Conservation (phyloP, 2,888 invertebrate genomes). For the Phlogophora meticulosa region DNA sequence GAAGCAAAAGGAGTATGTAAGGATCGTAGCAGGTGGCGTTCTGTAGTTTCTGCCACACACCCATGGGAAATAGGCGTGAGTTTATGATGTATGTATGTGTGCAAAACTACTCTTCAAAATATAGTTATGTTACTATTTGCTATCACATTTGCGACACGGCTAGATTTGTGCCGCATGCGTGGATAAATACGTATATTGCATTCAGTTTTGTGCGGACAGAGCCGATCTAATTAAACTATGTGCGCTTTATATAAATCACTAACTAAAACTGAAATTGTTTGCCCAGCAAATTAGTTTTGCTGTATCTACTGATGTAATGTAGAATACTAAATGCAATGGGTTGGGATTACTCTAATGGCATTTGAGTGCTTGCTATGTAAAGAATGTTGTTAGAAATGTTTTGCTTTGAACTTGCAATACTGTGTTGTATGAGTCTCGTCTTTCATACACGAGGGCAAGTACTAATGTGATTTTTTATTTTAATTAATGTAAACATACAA, state of each 20-base stretch:
- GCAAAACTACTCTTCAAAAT: no score
- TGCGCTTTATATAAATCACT: slow-evolving; percentile 72
- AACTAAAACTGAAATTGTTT: slow-evolving; percentile 71
- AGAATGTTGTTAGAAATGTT: background rate
- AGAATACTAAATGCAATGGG: slow-evolving; percentile 52
- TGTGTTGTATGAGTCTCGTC: no score
- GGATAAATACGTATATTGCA: slow-evolving; percentile 56
- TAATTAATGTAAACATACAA: no score
- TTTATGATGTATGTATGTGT: no score
- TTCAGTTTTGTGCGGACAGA: slow-evolving; percentile 55
- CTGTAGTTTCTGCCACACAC: no score
- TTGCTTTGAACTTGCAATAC: no score
- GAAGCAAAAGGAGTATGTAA: no score
- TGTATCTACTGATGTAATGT: slow-evolving; percentile 27
- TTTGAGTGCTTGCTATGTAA: slow-evolving; percentile 9
- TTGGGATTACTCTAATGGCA: slow-evolving; percentile 36
- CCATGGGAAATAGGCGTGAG: no score
- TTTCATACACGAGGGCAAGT: no score
- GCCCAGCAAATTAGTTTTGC: slow-evolving; percentile 65
- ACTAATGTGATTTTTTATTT: no score
- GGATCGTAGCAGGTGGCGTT: no score
- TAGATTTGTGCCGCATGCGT: slow-evolving; percentile 49
- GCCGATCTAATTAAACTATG: slow-evolving; percentile 73
- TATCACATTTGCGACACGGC: slow-evolving; percentile 25
- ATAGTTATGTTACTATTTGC: background rate